phyloP scores from a whole-genome alignment of 2,797 vertebrate genomes.

The Takifugu ocellatus region DNA sequence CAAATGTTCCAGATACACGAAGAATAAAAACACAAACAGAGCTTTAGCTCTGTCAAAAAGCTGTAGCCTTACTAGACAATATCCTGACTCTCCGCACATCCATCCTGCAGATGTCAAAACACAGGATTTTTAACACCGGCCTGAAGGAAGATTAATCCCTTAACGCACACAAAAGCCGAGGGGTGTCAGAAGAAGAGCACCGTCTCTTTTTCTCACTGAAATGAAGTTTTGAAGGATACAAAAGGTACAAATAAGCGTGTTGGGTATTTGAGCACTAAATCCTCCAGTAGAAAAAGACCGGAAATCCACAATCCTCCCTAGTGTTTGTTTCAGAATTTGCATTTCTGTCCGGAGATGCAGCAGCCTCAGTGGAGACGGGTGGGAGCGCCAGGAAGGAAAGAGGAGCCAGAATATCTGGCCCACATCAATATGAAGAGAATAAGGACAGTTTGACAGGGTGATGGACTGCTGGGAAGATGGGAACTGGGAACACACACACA shows the following conservation, averaged over 20 bases:
- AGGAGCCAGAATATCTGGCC: conserved; percentile 24
- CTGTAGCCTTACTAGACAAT: too few relatives aligned
- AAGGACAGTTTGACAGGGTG: conserved; percentile 23
- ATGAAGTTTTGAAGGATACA: conserved; percentile 26
- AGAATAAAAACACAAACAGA: too few relatives aligned
- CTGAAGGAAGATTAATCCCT: too few relatives aligned
- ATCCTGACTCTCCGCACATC: too few relatives aligned
- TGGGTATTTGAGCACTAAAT: conserved; percentile 31
- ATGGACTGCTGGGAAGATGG: conserved; percentile 20
- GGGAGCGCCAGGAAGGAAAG: conserved; percentile 21
- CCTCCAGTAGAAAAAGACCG: conserved; percentile 44
- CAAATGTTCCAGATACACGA: too few relatives aligned
- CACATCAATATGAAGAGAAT: conserved; percentile 28
- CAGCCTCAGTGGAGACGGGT: conserved; percentile 23
- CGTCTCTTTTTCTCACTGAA: conserved; percentile 29
- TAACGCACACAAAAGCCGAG: conserved; percentile 9
- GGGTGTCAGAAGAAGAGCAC: conserved; percentile 36
- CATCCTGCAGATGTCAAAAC: too few relatives aligned
- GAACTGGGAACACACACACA: conserved; percentile 3
- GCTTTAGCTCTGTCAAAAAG: too few relatives aligned
- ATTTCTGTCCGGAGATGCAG: conserved; percentile 41
- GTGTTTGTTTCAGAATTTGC: conserved; percentile 22
- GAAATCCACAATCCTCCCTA: conserved; percentile 47
- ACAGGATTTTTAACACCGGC: too few relatives aligned
- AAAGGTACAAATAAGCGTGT: conserved; percentile 55